Conservation (phyloP, 1,140 invertebrate species). For the Monochamus saltuarius region DNA sequence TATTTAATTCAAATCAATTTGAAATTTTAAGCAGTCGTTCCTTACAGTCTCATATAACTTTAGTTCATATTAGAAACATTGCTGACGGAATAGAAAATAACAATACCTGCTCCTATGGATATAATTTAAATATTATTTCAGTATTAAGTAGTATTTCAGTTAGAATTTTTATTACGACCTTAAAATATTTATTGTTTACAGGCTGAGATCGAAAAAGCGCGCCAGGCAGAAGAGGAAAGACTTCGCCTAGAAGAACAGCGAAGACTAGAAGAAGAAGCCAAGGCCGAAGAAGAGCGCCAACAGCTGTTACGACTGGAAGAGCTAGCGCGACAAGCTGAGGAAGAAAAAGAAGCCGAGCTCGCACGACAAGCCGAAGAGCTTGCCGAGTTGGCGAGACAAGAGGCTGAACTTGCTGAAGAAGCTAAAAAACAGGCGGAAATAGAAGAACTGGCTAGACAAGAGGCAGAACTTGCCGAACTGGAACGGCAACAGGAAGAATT, state of each 20-base stretch:
- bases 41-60: too few species aligned
- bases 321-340: constrained; percentile 58
- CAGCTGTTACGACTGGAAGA: constrained; percentile 52
- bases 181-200: constrained; percentile 40
- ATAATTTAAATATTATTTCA: too few species aligned
- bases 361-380: constrained; percentile 58
- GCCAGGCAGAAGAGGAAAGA: constrained; percentile 53
- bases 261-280: constrained; percentile 55
- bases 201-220: constrained; percentile 50
- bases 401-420: constrained; percentile 61
- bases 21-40: too few species aligned
- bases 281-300: constrained; percentile 55
- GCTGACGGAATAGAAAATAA: too few species aligned
- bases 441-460: constrained; percentile 60
- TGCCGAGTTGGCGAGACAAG: constrained; percentile 53
- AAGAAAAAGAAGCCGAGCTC: constrained; percentile 55
- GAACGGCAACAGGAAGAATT: constrained; percentile 58
- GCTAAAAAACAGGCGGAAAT: constrained; percentile 59
- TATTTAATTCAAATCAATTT: too few species aligned
- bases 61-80: too few species aligned
- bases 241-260: constrained; percentile 56
- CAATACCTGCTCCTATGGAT: too few species aligned
- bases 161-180: background rate
- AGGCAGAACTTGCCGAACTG: constrained; percentile 59
- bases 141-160: too few species aligned